Base-by-base conservation (phyloP, 2,888 invertebrate genomes). In the Eremobia ochroleuca region DNA sequence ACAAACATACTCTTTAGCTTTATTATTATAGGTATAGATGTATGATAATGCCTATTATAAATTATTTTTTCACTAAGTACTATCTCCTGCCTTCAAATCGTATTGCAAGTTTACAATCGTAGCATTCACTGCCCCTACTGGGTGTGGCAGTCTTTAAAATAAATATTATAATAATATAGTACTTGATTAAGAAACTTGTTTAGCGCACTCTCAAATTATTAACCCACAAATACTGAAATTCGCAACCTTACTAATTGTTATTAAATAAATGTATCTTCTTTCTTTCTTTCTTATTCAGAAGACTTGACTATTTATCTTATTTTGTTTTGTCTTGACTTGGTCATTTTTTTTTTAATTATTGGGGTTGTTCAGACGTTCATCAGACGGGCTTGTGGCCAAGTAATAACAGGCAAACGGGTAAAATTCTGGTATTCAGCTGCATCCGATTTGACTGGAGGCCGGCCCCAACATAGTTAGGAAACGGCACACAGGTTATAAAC, bases 61-160 rank as follows among this genome's bases (percentile, higher is more conserved):
- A 28, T 6, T 15, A 28, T 55, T n/a, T 58, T 58, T 18, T 18
- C 4, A 18, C 15, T 4, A 18, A 18, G 43, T 37, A 37, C 15
- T 21, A 13, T 43, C 28, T 28, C 43, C 28, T 65, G 11, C 4
- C 11, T 43, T 66, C 31, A 46, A 25, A 68, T 31, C 18, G 18
- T 8, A 55, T 2, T 21, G 25, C 21, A 25, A 43, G 31, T 9
- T 73, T 9, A 28, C 40, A 40, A n/a, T n/a, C 15, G 40, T n/a
- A 9, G 28, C n/a, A 58, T 73, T 59, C 1, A 59, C 43, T 61
- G 5, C 0, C 18, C 0, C 18, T 34, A 5, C 25, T 49, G 13
- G 13, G 18, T 28, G 34, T 59, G 40, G 49, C 76, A 37, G n/a
- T 79, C 0, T 71, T 49, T 18, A 34, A 79, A 11, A 72, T 49